Evolutionary conservation across 2,113 vertebrate species (phyloP).

Genomic region (Callionymus lyra): DNA sequence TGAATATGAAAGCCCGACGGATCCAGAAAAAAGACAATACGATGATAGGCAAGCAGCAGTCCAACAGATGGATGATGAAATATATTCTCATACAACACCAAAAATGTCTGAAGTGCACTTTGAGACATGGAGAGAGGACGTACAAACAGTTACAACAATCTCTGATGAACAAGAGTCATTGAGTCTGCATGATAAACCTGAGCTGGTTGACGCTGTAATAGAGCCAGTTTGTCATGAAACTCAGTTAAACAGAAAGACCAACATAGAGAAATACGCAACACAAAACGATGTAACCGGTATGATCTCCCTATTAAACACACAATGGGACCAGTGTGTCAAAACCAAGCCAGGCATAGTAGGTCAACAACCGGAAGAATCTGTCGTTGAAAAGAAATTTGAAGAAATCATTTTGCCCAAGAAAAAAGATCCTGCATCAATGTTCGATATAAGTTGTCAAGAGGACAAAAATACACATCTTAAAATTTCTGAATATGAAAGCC

Average conservation of each 20-base stretch:
- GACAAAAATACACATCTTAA: no score
- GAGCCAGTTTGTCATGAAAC: constrained; percentile 58
- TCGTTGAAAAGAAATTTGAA: constrained; percentile 50
- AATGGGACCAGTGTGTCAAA: constrained; percentile 49
- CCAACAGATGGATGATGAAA: constrained; percentile 71
- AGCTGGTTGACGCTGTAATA: constrained; percentile 54
- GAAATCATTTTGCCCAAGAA: constrained; percentile 42
- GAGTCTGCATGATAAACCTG: no score
- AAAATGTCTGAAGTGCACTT: no score
- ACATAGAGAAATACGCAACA: constrained; percentile 13
- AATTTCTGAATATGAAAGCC: no score
- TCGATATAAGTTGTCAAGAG: no score
- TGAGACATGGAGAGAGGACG: no score
- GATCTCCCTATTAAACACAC: constrained; percentile 53
- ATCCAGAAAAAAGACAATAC: constrained; percentile 59
- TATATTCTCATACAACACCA: no score
- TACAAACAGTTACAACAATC: constrained; percentile 43
- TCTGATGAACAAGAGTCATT: no score
- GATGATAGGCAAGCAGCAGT: constrained; percentile 70
- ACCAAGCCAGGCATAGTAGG: constrained; percentile 11
- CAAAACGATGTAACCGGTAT: constrained; percentile 52
- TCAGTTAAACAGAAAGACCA: constrained; percentile 44
- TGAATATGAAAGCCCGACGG: neutral
- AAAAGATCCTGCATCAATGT: neutral
- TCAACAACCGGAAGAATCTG: constrained; percentile 14